Base-by-base conservation (phyloP, 2,113 vertebrate genomes). In the Xiphophorus hellerii region DNA sequence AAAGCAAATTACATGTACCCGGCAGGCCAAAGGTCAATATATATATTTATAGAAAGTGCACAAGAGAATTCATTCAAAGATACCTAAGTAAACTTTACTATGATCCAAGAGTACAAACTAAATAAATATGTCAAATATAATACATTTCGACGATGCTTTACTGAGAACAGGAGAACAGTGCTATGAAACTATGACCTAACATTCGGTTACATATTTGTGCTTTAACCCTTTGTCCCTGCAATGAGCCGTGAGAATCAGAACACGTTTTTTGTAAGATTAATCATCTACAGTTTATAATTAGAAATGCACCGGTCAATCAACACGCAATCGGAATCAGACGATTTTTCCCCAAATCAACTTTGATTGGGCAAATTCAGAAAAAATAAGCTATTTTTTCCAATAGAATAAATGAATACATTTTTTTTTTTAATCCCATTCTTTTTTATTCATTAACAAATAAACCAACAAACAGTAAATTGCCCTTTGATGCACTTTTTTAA, bases 1-100 rank as follows among this genome's bases (percentile, higher is more conserved):
- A 31, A 84, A 84, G 78, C 17, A 48, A 20, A 5, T 17, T 5
- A 48, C 5, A 48, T 48, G 17, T 48, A 17, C 14, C 44, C 5
- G 17, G 4, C 5, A 44, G 51, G 7, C 51, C 51, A 58, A n/a
- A 58, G 6, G 22, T 58, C 22, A 31, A 63, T n/a, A 58, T 54
- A 25, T 25, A 25, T 3, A 25, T n/a, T n/a, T 22, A n/a, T 54
- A 58, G 25, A 25, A 10, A 58, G 8, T 20, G 20, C 22, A 54
- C 22, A 54, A 37, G 35, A 37, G 35, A 37, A 37, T 54, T 7
- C 5, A 22, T 54, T 54, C 20, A 22, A 8, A 54, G 51, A 54
- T 54, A 54, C 51, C 25, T 25, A 25, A 22, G 51, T 54, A 25
- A 54, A 58, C 51, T 58, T 58, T 58, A 25, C 51, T n/a, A 1